A percentile compares a stretch with the other conserved stretches of the same genome.
Evolutionary conservation across 2,888 invertebrate species (phyloP).

Genomic region (Mystacides longicornis): DNA sequence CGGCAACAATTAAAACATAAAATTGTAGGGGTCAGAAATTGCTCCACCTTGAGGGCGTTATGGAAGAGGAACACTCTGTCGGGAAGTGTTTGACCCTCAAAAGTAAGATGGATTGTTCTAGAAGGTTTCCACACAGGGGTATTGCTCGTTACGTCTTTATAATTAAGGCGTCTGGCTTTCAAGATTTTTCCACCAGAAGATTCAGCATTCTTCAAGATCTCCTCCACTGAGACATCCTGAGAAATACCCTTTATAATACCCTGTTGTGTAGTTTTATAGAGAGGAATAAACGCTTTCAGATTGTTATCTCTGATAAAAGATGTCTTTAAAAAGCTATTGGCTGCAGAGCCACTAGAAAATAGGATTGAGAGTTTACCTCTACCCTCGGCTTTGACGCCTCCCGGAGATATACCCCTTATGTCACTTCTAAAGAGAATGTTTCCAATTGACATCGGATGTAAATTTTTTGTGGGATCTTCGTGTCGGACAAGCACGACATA

Average conservation of each 20-base stretch:
- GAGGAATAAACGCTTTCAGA: not conserved
- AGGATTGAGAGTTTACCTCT: not conserved
- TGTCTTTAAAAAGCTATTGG: not conserved
- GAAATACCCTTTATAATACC: not conserved
- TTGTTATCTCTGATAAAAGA: not conserved
- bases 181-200: not conserved
- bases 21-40: slow-evolving; percentile 1
- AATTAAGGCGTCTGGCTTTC: not conserved
- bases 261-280: not conserved
- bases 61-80: not conserved
- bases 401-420: not conserved
- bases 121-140: not conserved
- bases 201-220: not conserved
- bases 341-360: not conserved
- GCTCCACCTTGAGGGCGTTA: slow-evolving; percentile 1
- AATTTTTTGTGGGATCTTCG: too few relatives aligned
- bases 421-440: not conserved
- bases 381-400: not conserved
- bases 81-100: slow-evolving; percentile 10
- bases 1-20: too few relatives aligned
- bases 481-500: too few relatives aligned
- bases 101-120: not conserved
- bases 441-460: not conserved
- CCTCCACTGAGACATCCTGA: not conserved
- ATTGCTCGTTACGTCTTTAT: not conserved